A percentile compares a stretch with the other conserved stretches of the same genome.
phyloP scores from a whole-genome alignment of 1,140 invertebrate species.

The Nilaparvata lugens region DNA sequence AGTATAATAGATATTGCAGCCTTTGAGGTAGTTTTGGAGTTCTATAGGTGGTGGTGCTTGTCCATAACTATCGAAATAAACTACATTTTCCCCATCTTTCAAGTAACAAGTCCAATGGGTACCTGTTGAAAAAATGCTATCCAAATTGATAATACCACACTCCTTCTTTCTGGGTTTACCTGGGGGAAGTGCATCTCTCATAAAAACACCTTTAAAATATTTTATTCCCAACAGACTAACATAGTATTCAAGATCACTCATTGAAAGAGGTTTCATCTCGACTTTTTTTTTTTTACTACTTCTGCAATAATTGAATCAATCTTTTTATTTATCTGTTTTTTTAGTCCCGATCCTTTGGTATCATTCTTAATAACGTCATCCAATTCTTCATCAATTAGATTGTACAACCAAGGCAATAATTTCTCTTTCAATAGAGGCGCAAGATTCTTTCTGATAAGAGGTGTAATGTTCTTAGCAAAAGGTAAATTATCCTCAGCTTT shows the following conservation, averaged over 20 bases:
- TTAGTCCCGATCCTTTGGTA: too few species aligned
- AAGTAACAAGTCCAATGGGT: neutral
- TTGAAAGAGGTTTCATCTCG: neutral
- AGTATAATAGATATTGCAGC: too few species aligned
- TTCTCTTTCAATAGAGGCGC: neutral
- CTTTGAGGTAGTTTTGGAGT: neutral
- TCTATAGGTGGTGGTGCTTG: neutral
- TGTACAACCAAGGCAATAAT: neutral
- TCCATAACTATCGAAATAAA: neutral
- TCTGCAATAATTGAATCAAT: neutral
- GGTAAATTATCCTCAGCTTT: neutral
- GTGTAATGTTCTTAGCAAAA: neutral
- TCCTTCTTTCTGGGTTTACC: neutral
- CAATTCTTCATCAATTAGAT: neutral
- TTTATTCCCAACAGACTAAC: neutral
- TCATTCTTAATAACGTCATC: neutral
- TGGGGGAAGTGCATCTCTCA: neutral
- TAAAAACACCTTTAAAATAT: constrained; percentile 3
- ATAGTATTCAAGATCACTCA: neutral
- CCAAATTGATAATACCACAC: constrained; percentile 2
- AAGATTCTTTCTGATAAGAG: neutral
- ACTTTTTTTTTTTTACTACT: neutral
- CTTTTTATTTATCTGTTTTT: constrained; percentile 2
- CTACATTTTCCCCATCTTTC: neutral
- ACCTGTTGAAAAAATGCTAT: neutral